These are phyloP conservation scores for Lordiphosa collinella DNA, from an alignment of 1,140 invertebrate genomes.

Conservation along the genomic window DNA sequence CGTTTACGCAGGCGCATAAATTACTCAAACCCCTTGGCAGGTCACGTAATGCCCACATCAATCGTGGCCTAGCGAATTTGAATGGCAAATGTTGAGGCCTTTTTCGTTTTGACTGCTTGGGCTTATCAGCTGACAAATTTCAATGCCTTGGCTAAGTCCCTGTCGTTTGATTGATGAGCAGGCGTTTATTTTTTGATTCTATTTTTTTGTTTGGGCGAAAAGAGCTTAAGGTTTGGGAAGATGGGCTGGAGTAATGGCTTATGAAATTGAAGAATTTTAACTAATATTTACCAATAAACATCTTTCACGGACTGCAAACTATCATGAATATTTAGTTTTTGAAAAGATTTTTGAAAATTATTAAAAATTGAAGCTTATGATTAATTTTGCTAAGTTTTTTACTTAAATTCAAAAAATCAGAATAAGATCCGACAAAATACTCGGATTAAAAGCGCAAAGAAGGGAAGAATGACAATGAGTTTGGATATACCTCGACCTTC, in stretches of 20 bases:
- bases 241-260: not conserved
- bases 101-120: conserved; percentile 22
- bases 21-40: conserved; percentile 47
- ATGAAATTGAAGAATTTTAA: not conserved
- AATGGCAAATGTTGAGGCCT: conserved; percentile 12
- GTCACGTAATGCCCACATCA: conserved; percentile 77
- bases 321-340: too few relatives aligned
- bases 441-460: too few relatives aligned
- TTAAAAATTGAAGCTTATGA: too few relatives aligned
- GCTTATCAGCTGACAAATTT: conserved; percentile 73
- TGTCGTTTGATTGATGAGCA: conserved; percentile 66
- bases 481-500: too few relatives aligned
- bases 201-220: conserved; percentile 5
- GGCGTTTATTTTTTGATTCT: conserved; percentile 31
- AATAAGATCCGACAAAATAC: too few relatives aligned
- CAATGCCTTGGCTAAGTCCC: conserved; percentile 37
- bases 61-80: conserved; percentile 42
- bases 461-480: too few relatives aligned
- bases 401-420: too few relatives aligned
- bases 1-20: conserved; percentile 78
- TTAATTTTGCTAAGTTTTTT: too few relatives aligned
- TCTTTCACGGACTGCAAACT: too few relatives aligned
- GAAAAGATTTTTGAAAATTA: too few relatives aligned
- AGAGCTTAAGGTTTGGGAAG: conserved; percentile 8
- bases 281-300: too few relatives aligned